Evolutionary conservation across 2,797 vertebrate species (phyloP), one percentile per base, ranked within the genome.

Genomic region (Psittacula derbiana): DNA sequence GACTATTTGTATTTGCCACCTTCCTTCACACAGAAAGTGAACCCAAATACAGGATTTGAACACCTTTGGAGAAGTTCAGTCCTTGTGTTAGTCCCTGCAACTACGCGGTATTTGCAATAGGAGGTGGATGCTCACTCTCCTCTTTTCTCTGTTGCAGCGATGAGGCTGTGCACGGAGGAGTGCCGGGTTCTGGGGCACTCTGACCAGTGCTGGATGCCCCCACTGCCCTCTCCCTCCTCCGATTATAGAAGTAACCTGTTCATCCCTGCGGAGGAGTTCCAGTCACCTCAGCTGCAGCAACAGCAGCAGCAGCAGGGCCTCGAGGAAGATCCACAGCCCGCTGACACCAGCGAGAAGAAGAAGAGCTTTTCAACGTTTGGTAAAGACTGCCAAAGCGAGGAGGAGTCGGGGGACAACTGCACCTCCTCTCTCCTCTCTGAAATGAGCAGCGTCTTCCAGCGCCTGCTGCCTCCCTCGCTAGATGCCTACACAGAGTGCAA

Each of bases 121-220:
- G 36, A 61, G 2, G 14, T 18, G 16, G 16, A 19, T 8, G 57
- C 80, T 95, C 41, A 96, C 71, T 83, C 17, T 91, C 12, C 12
- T 18, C 1, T 38, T 36, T 30, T 94, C 80, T 93, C 62, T 75
- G 28, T 88, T 60, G 33, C 97, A 99, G 99, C 99, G 0, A 99
- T 99, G 99, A 98, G 99, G 79, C 97, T 99, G 33, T 99, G 99
- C 97, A 99, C 99, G 0, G 99, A 99, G 52, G 99, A 99, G 92
- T 99, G 99, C 95, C 97, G 99, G 12, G 98, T 99, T 58, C 98
- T 99, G 64, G 99, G 99, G 13, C 99, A 99, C 95, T 99, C 99
- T 0, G 99, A 99, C 96, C 99, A 99, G 97, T 99, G 99, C 97
- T 99, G 99, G 99, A 99, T 99, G 99, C 99, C 99, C 0, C 99